Conservation (phyloP, 2,888 invertebrate genomes). For the Linnaemya tessellans region DNA sequence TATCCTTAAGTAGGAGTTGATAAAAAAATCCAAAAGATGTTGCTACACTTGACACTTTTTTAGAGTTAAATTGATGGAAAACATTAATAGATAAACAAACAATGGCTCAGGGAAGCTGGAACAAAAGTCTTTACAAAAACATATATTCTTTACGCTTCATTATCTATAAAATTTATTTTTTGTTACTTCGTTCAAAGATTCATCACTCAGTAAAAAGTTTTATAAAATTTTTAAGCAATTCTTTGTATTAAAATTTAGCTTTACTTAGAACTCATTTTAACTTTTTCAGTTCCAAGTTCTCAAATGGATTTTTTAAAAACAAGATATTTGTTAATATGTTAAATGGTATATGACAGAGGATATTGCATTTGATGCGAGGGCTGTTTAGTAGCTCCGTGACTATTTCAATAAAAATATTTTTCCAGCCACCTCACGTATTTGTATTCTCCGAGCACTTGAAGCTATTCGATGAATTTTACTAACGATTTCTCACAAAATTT, state of each 20-base stretch:
- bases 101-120: not conserved
- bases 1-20: conserved; percentile 2
- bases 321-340: too few species aligned
- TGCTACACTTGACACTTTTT: conserved; percentile 9
- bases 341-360: too few species aligned
- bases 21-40: not conserved
- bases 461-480: too few species aligned
- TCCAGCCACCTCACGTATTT: too few species aligned
- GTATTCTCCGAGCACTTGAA: too few species aligned
- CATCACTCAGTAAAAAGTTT: not conserved
- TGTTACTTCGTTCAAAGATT: not conserved
- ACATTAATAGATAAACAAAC: conserved; percentile 23
- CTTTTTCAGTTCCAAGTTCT: too few species aligned
- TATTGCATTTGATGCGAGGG: too few species aligned
- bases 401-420: too few species aligned
- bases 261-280: too few species aligned
- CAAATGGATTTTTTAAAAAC: too few species aligned
- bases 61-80: conserved; percentile 26
- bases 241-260: not conserved
- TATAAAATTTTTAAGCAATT: not conserved
- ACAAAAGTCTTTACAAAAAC: not conserved
- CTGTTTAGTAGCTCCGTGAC: too few species aligned
- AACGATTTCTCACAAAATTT: too few species aligned
- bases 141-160: conserved; percentile 38
- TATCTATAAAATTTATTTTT: not conserved